These are phyloP conservation scores for Choristoneura fumiferana DNA, from an alignment of 1,140 invertebrate genomes.

Conservation along the genomic window DNA sequence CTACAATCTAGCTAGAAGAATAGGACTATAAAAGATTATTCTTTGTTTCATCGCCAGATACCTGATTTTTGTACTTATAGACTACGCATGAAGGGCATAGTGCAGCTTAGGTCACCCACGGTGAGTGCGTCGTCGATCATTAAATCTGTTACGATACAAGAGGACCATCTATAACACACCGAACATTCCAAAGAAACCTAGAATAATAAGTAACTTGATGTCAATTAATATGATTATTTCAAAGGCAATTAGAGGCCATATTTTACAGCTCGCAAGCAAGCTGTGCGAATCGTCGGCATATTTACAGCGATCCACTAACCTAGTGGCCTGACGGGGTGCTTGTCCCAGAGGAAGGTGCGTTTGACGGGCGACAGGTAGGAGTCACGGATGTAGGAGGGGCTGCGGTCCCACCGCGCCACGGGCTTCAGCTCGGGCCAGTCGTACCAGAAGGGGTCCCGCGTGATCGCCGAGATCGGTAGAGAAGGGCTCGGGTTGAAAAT, in stretches of 20 bases:
- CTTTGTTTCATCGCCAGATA: constrained; percentile 33
- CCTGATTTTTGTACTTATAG: constrained; percentile 60
- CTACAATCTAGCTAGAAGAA: constrained; percentile 13
- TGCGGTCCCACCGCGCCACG: constrained; percentile 81
- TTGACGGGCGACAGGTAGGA: constrained; percentile 93
- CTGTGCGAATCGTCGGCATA: constrained; percentile 38
- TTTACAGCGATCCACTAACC: constrained; percentile 76
- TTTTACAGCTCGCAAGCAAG: constrained; percentile 55
- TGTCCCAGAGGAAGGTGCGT: constrained; percentile 92
- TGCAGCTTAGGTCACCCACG: constrained; percentile 74
- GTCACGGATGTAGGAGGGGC: constrained; percentile 89
- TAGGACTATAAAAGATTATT: constrained; percentile 3
- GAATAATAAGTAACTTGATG: neutral
- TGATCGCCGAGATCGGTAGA: constrained; percentile 87
- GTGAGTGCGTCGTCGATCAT: constrained; percentile 69
- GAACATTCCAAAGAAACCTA: neutral
- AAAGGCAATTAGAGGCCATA: constrained; percentile 36
- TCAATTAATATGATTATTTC: constrained; percentile 1
- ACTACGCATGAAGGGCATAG: constrained; percentile 74
- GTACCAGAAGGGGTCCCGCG: constrained; percentile 92
- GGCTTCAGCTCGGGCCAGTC: constrained; percentile 88
- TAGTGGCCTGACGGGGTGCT: constrained; percentile 92
- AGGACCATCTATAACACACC: constrained; percentile 33
- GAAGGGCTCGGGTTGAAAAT: constrained; percentile 87
- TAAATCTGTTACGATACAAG: constrained; percentile 61